Conservation (phyloP, 2,113 vertebrate species). For the Taxidea taxus region DNA sequence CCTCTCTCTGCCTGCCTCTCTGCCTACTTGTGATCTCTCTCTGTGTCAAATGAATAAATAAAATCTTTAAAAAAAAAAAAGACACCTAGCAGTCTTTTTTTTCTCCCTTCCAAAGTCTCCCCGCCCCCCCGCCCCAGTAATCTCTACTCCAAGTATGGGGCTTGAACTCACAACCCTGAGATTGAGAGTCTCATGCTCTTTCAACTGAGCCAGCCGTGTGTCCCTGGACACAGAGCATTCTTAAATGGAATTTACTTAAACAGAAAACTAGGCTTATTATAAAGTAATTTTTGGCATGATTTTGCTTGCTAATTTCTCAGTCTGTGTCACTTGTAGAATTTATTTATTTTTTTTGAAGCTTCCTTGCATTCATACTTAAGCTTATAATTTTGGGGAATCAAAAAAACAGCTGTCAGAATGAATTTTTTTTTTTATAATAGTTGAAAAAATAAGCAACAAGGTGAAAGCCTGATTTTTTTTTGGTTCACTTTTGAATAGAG, state of each 20-base stretch:
- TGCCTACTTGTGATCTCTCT: too few species aligned
- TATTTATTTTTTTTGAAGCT: not conserved
- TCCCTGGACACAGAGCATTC: not conserved
- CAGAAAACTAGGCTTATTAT: not conserved
- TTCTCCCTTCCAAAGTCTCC: not conserved
- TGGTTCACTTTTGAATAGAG: not conserved
- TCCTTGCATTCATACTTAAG: not conserved
- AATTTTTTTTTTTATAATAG: not conserved
- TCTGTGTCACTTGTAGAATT: not conserved
- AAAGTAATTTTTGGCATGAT: not conserved
- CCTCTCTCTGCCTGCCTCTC: too few species aligned
- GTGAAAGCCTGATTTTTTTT: not conserved
- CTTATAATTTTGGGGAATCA: not conserved
- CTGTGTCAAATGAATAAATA: too few species aligned
- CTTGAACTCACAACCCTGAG: not conserved
- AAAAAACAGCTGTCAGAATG: not conserved
- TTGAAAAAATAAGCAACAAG: not conserved
- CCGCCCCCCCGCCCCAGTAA: not conserved
- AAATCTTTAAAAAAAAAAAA: too few species aligned
- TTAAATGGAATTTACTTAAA: not conserved
- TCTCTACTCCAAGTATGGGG: not conserved
- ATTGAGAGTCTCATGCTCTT: not conserved
- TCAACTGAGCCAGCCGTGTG: not conserved
- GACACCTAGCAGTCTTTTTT: not conserved
- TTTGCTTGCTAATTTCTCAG: not conserved